Percentiles rank a stretch among this genome's conserved stretches.
These are phyloP conservation scores for Platerodrilus igneus DNA, from an alignment of 2,888 invertebrate species.

Conservation along the genomic window DNA sequence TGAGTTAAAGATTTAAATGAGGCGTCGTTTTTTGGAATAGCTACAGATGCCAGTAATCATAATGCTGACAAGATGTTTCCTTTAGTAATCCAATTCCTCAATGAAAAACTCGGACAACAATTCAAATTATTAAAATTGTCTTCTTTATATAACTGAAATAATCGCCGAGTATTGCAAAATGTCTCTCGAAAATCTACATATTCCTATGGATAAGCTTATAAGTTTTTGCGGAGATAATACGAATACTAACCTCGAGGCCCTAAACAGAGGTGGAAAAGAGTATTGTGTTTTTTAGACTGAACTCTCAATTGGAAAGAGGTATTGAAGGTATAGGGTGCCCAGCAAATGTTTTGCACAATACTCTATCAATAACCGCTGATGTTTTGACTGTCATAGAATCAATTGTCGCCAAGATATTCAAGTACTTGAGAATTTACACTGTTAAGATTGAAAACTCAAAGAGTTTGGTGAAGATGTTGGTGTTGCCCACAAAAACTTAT, in stretches of 20 bases:
- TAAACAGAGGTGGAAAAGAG: background rate
- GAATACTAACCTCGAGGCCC: constrained; percentile 2
- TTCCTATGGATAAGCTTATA: constrained; percentile 3
- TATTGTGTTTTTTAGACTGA: constrained; percentile 2
- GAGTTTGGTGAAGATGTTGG: constrained; percentile 12
- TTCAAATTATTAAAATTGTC: too few relatives aligned
- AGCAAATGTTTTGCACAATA: constrained; percentile 13
- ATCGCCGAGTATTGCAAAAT: constrained; percentile 1
- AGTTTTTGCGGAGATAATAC: constrained; percentile 6
- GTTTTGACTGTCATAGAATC: constrained; percentile 4
- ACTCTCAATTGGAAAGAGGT: background rate
- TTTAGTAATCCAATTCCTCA: background rate
- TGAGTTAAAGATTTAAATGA: constrained; percentile 1
- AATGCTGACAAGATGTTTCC: constrained; percentile 7
- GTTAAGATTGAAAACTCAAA: constrained; percentile 3
- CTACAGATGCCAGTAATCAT: constrained; percentile 10
- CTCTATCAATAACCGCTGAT: constrained; percentile 6
- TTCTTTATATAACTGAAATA: too few relatives aligned
- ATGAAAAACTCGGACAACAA: background rate
- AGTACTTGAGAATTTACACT: constrained; percentile 9
- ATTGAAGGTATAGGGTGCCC: constrained; percentile 18
- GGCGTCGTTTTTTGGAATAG: constrained; percentile 8
- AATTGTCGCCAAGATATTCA: constrained; percentile 2
- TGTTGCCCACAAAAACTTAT: constrained; percentile 12
- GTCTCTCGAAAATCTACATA: background rate